A percentile compares a stretch with the other conserved stretches of the same genome.
These are phyloP conservation scores for Rachycentron canadum DNA, from an alignment of 2,797 vertebrate species.

Conservation along the genomic window DNA sequence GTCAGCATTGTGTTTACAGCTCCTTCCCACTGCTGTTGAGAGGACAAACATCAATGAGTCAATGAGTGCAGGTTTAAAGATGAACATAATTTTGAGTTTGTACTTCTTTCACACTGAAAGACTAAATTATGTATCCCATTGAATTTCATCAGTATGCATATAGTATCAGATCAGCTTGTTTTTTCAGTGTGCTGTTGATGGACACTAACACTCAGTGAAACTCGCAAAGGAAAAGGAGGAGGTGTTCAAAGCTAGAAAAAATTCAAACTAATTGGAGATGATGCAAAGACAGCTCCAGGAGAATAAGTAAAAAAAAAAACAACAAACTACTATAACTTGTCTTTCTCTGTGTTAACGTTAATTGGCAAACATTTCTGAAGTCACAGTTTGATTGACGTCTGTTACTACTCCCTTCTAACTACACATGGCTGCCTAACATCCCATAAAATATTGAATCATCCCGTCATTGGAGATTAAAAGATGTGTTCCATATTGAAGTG, in stretches of 20 bases:
- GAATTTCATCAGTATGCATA: conserved; percentile 17
- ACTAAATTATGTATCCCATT: conserved; percentile 27
- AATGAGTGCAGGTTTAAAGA: neutral
- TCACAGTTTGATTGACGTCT: conserved; percentile 11
- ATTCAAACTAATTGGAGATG: conserved; percentile 14
- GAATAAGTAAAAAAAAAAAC: conserved; percentile 22
- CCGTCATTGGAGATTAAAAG: neutral
- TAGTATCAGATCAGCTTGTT: conserved; percentile 1
- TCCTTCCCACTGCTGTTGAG: neutral
- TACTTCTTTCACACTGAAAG: neutral
- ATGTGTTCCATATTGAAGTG: neutral
- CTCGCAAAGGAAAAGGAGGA: neutral
- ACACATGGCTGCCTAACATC: neutral
- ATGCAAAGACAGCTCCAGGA: conserved; percentile 2
- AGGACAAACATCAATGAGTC: neutral
- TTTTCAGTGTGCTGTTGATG: neutral
- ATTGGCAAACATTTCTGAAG: conserved; percentile 14
- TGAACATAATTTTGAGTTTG: conserved; percentile 6
- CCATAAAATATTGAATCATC: too few species aligned
- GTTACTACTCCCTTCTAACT: conserved; percentile 11
- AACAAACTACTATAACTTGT: neutral
- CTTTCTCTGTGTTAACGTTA: neutral
- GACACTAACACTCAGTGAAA: conserved; percentile 3
- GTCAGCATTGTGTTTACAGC: neutral
- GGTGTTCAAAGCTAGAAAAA: conserved; percentile 6